Evolutionary conservation across 2,888 invertebrate genomes (phyloP), one percentile per base, ranked within the genome.

Genomic region (Laothoe populi): DNA sequence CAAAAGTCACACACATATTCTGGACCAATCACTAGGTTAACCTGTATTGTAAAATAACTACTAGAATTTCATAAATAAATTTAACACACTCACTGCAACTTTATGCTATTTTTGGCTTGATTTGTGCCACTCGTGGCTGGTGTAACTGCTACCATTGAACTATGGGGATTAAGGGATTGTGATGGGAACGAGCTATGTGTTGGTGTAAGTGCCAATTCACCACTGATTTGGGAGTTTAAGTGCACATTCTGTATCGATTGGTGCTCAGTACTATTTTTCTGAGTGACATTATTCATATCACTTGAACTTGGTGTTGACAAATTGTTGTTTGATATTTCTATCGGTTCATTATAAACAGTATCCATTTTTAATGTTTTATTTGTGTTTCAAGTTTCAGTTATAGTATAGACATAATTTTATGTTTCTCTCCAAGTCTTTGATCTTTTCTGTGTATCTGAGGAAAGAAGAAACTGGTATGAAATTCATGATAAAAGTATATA

Each of bases 81-180:
- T n/a, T 19, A 40, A 45, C 35, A 45, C 62, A 79, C 94, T 90
- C 82, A 95, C 95, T 95, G 95, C 64, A 95, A 78, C 84, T 94
- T 94, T 16, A 95, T 93, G 70, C 94, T 94, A 70, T 93, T 94
- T 68, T 92, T 93, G 2, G 94, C 94, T 81, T 94, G 94, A 75
- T 88, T 93, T 4, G 92, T 89, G 16, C 93, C 94, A 73, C 93
- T 88, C 1, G 93, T 85, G 78, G 92, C 87, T 10, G 93, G 92
- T 21, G 94, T 93, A 45, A 93, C 80, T 49, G 93, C 91, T 38
- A 88, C 81, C 86, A 95, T 93, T 60, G 90, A 86, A 71, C 87
- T 93, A 67, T 94, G 94, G 48, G 95, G 94, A 73, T 95, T 94
- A 4, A 83, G 79, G 42, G 76, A 68, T 66, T 88, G 82, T 48